phyloP scores from a whole-genome alignment of 2,888 invertebrate species.

The Caenorhabditis sp. region DNA sequence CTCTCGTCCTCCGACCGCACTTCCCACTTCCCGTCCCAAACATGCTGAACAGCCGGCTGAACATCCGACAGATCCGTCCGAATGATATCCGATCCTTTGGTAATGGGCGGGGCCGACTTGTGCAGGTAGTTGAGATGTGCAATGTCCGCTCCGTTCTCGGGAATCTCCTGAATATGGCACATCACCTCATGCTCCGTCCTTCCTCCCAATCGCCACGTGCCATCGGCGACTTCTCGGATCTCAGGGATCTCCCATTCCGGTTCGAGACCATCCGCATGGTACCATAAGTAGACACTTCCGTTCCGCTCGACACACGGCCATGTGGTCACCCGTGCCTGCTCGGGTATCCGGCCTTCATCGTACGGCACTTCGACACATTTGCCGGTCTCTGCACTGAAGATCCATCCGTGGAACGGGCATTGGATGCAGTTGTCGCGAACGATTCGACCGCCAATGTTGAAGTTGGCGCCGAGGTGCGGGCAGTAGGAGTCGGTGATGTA shows the following conservation, averaged over 20 bases:
- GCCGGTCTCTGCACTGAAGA: slow-evolving; percentile 89
- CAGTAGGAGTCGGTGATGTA: slow-evolving; percentile 92
- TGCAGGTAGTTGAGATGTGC: slow-evolving; percentile 91
- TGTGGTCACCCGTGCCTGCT: slow-evolving; percentile 86
- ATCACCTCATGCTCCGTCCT: slow-evolving; percentile 88
- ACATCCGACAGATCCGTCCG: slow-evolving; percentile 70
- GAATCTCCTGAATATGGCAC: slow-evolving; percentile 88
- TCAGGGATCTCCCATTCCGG: slow-evolving; percentile 88
- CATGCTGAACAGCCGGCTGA: slow-evolving; percentile 84
- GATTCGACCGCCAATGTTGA: slow-evolving; percentile 88
- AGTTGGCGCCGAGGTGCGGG: slow-evolving; percentile 92
- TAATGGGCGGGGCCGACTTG: slow-evolving; percentile 63
- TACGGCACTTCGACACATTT: slow-evolving; percentile 89
- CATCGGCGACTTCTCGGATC: slow-evolving; percentile 86
- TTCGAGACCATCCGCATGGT: slow-evolving; percentile 88
- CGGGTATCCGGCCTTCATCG: slow-evolving; percentile 86
- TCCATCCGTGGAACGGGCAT: slow-evolving; percentile 94
- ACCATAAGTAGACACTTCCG: slow-evolving; percentile 90
- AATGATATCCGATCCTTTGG: slow-evolving; percentile 69
- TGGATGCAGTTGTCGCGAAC: slow-evolving; percentile 88
- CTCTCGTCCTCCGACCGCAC: slow-evolving; percentile 84
- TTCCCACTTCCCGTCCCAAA: slow-evolving; percentile 87
- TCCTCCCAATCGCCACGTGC: slow-evolving; percentile 88
- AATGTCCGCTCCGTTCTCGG: slow-evolving; percentile 93
- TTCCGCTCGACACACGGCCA: slow-evolving; percentile 89